phyloP scores from a whole-genome alignment of 2,888 invertebrate genomes.

The Blastobasis lacticolella region DNA sequence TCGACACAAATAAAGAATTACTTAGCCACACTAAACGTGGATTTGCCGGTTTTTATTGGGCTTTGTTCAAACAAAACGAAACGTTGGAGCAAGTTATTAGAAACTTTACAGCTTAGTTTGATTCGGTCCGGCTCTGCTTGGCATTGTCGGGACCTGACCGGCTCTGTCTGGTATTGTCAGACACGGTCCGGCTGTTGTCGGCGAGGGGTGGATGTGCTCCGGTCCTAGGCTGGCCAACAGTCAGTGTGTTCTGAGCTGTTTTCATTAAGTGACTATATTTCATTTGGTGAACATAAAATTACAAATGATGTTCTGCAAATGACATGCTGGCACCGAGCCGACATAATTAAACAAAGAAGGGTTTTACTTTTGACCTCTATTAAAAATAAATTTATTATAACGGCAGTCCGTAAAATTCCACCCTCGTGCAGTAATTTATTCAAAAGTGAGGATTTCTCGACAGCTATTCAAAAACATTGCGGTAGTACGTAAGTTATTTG shows the following conservation, averaged over 20 bases:
- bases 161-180: no score
- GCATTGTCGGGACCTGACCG: no score
- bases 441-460: background rate
- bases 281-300: no score
- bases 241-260: no score
- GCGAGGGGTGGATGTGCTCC: no score
- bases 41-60: background rate
- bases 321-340: slow-evolving; percentile 1
- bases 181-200: no score
- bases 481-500: background rate
- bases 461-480: no score
- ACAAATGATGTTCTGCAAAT: slow-evolving; percentile 1
- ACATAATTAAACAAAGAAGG: background rate
- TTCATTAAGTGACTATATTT: no score
- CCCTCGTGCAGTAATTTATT: background rate
- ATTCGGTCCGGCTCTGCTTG: background rate
- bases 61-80: slow-evolving; percentile 1
- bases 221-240: no score
- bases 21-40: background rate
- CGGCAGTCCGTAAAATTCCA: background rate
- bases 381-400: background rate
- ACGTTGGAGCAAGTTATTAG: background rate
- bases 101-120: background rate
- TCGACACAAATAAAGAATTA: background rate
- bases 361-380: background rate